Percentiles rank a stretch among this genome's conserved stretches.
phyloP scores from a whole-genome alignment of 2,888 invertebrate species.

The Byasa hedistus region DNA sequence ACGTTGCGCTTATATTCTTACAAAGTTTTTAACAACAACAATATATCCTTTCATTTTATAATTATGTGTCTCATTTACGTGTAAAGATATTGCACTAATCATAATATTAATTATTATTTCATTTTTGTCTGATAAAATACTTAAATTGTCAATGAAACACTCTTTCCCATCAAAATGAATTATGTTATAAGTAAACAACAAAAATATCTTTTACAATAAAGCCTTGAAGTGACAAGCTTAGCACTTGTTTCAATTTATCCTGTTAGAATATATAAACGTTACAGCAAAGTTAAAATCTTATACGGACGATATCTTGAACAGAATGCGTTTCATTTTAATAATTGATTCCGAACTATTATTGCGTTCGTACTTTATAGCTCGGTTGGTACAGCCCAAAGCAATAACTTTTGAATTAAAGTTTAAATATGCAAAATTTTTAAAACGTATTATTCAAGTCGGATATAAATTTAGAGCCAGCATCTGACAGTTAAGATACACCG shows the following conservation, averaged over 20 bases:
- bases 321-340: constrained; percentile 7
- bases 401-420: constrained; percentile 25
- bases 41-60: neutral
- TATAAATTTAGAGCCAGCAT: constrained; percentile 28
- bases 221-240: neutral
- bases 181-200: neutral
- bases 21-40: constrained; percentile 9
- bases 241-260: neutral
- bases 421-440: constrained; percentile 28
- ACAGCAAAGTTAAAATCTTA: neutral
- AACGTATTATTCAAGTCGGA: constrained; percentile 26
- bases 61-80: neutral
- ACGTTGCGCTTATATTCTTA: constrained; percentile 39
- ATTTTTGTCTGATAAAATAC: neutral
- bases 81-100: neutral
- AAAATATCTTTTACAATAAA: neutral
- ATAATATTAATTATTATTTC: neutral
- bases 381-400: constrained; percentile 12
- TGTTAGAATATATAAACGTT: neutral
- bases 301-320: neutral
- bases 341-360: neutral
- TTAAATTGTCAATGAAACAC: too few relatives aligned
- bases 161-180: too few relatives aligned
- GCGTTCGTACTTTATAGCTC: constrained; percentile 10
- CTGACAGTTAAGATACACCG: constrained; percentile 29